Conservation (phyloP, 1,140 invertebrate genomes). For the Himalopsyche phryganea region DNA sequence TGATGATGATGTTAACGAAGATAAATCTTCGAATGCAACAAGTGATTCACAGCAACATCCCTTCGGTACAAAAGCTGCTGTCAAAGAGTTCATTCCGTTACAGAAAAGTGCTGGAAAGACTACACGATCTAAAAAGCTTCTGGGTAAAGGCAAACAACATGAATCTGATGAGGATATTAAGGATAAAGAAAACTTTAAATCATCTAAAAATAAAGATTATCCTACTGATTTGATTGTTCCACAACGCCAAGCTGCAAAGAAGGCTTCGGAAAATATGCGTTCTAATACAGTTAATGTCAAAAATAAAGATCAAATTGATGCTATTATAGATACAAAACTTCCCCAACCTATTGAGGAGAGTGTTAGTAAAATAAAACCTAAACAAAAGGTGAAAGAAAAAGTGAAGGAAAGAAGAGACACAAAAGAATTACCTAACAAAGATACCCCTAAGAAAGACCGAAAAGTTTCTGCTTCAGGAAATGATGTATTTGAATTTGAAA, state of each 20-base stretch:
- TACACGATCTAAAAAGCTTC: conserved; percentile 44
- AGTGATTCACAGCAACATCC: conserved; percentile 66
- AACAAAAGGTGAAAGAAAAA: conserved; percentile 45
- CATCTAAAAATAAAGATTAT: conserved; percentile 60
- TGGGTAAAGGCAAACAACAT: conserved; percentile 47
- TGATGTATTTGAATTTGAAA: conserved; percentile 62
- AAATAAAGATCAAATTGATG: conserved; percentile 44
- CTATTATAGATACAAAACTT: conserved; percentile 40
- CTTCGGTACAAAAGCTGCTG: conserved; percentile 74
- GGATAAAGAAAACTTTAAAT: conserved; percentile 58
- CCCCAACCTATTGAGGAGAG: conserved; percentile 37
- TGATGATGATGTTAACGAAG: conserved; percentile 49
- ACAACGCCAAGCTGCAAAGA: conserved; percentile 85
- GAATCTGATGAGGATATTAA: conserved; percentile 39
- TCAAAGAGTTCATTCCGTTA: conserved; percentile 69
- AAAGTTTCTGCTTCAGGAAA: conserved; percentile 34
- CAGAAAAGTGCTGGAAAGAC: conserved; percentile 40
- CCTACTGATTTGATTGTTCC: conserved; percentile 84
- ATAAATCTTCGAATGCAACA: conserved; percentile 54
- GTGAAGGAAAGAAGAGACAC: conserved; percentile 40
- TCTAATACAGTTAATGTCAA: conserved; percentile 49
- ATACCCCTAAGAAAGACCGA: conserved; percentile 28
- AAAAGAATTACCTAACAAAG: conserved; percentile 30
- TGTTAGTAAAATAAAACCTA: conserved; percentile 40
- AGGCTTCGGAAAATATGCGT: conserved; percentile 83